Base-by-base conservation (phyloP, 2,888 invertebrate species). In the Tinea pellionella region DNA sequence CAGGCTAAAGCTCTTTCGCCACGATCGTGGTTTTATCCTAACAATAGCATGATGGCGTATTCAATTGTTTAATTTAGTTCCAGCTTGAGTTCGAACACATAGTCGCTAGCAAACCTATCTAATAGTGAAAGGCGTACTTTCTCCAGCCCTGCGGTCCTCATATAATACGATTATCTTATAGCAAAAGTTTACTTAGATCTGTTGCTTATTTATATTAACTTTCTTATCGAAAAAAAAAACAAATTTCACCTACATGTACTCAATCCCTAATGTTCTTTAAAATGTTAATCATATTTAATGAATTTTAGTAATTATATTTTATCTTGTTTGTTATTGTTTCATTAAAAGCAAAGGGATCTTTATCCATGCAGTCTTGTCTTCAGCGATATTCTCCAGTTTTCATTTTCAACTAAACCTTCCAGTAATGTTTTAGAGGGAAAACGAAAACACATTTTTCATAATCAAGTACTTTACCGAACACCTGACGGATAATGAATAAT, bases 51-150 rank as follows among this genome's bases (percentile, higher is more conserved):
- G 69, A 73, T 75, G 73, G 72, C 72, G 68, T 75, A 73, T 74
- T n/a, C n/a, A 71, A 78, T 79, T 79, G 80, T 81, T 80, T 74
- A 73, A 78, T 77, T 78, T 72, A 75, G 74, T 72, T 3, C 47
- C 19, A 12, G 57, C 57, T 30, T 15, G 1, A n/a, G 57, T 13
- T 32, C 66, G 68, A 69, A 68, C 70, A 65, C 65, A 65, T 65
- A 69, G 71, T 69, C 69, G 57, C 18, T 4, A n/a, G 19, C 55
- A 29, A 24, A 32, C 57, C 24, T 55, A 19, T 55, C 16, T 32
- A 32, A 13, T 70, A 83, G 86, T 82, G 86, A 87, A 85, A 86
- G 86, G 81, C 78, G 66, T 67, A 77, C 87, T 87, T 87, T 87
- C 86, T 79, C 84, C 72, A 73, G 80, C 86, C 85, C 86, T 85